phyloP scores from a whole-genome alignment of 2,113 vertebrate species.

The Istiophorus platypterus region DNA sequence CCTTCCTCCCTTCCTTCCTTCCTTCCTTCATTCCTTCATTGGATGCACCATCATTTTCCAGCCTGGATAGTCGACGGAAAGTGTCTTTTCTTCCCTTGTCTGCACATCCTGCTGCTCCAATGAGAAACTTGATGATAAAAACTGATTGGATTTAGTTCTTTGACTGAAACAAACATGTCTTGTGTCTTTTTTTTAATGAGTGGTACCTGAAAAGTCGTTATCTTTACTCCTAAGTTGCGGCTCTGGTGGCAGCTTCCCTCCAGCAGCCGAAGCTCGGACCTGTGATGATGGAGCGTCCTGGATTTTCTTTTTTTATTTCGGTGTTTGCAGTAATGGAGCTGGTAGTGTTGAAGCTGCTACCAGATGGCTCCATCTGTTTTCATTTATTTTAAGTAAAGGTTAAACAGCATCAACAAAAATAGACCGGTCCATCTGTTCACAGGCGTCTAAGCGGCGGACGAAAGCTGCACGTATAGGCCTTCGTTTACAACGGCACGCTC shows the following conservation, averaged over 20 bases:
- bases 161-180: not conserved
- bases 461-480: constrained; percentile 4
- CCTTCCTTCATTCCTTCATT: too few relatives aligned
- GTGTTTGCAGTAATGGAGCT: constrained; percentile 5
- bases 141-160: not conserved
- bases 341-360: constrained; percentile 30
- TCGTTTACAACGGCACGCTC: not conserved
- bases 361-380: constrained; percentile 68
- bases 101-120: too few relatives aligned
- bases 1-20: too few relatives aligned
- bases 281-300: constrained; percentile 15
- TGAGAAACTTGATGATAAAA: too few relatives aligned
- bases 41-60: too few relatives aligned
- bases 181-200: too few relatives aligned
- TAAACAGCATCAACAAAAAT: constrained; percentile 65
- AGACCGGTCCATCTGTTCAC: constrained; percentile 64
- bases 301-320: not conserved
- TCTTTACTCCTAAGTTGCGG: too few relatives aligned
- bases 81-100: too few relatives aligned
- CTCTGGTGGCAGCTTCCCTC: not conserved
- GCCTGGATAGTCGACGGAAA: too few relatives aligned
- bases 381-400: constrained; percentile 68
- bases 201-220: too few relatives aligned
- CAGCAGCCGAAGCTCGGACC: constrained; percentile 8
- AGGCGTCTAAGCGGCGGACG: constrained; percentile 18